phyloP scores from a whole-genome alignment of 2,113 vertebrate species.

The Cynoglossus semilaevis region DNA sequence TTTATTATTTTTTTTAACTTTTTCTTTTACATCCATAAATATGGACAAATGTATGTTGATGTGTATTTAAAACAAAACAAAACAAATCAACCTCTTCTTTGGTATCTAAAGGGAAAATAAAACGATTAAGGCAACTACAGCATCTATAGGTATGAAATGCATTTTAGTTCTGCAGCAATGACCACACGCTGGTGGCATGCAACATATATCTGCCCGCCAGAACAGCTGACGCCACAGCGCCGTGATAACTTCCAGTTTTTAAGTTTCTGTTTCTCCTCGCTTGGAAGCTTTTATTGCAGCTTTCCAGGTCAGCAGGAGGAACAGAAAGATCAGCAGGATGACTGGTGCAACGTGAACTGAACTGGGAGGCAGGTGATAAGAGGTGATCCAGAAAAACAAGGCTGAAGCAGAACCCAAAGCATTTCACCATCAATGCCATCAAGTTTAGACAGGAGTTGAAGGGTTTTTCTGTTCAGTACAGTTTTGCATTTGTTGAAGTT shows the following conservation, averaged over 20 bases:
- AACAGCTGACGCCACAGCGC: conserved; percentile 19
- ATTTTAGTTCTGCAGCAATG: conserved; percentile 57
- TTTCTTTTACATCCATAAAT: conserved; percentile 15
- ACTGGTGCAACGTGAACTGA: conserved; percentile 5
- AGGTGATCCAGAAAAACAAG: conserved; percentile 24
- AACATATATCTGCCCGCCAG: conserved; percentile 12
- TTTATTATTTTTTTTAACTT: conserved; percentile 47
- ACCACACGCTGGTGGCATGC: conserved; percentile 36
- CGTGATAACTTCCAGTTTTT: conserved; percentile 25
- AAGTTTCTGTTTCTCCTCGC: conserved; percentile 2
- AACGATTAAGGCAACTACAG: conserved; percentile 77
- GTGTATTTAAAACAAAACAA: conserved; percentile 53
- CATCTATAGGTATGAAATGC: conserved; percentile 65
- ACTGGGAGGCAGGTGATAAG: conserved; percentile 7
- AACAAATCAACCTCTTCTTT: conserved; percentile 61
- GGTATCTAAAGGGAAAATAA: conserved; percentile 67
- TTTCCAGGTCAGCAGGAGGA: not conserved
- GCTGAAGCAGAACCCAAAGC: conserved; percentile 43
- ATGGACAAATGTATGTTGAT: conserved; percentile 46
- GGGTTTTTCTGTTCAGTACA: conserved; percentile 32
- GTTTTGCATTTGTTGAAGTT: conserved; percentile 31
- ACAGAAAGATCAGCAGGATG: not conserved
- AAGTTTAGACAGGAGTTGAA: conserved; percentile 71
- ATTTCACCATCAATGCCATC: conserved; percentile 50
- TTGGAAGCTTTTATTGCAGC: not conserved